phyloP scores from a whole-genome alignment of 2,113 vertebrate species.

The Eubucco bourcierii region DNA sequence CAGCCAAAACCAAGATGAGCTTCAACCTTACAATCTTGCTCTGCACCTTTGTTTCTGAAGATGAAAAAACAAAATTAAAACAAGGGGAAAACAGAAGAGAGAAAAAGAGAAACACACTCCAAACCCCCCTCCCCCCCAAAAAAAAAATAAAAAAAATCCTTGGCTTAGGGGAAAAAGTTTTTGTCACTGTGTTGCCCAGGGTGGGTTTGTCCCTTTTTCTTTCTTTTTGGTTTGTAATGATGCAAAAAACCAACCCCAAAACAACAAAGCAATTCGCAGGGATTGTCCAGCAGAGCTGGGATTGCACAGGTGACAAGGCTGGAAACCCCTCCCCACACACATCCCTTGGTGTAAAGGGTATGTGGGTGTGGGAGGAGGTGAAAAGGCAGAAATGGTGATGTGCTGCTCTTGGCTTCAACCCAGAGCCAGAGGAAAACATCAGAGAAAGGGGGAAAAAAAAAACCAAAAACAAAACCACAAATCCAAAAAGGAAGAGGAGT shows the following conservation, averaged over 20 bases:
- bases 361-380: neutral
- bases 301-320: neutral
- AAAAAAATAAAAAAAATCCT: neutral
- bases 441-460: neutral
- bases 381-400: neutral
- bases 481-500: neutral
- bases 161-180: constrained; percentile 29
- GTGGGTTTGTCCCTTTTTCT: neutral
- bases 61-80: constrained; percentile 69
- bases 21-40: constrained; percentile 77
- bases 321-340: neutral
- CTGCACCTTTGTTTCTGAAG: constrained; percentile 80
- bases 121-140: too few species aligned
- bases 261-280: neutral
- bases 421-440: neutral
- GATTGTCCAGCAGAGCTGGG: neutral
- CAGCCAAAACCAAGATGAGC: constrained; percentile 72
- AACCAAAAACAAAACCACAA: too few species aligned
- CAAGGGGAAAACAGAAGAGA: neutral
- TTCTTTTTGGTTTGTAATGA: neutral
- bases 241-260: neutral
- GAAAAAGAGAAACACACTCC: neutral
- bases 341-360: neutral
- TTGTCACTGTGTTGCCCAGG: neutral
- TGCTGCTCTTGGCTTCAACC: neutral